A percentile compares a stretch with the other conserved stretches of the same genome.
phyloP scores from a whole-genome alignment of 2,888 invertebrate genomes.

The Phasia obesa region DNA sequence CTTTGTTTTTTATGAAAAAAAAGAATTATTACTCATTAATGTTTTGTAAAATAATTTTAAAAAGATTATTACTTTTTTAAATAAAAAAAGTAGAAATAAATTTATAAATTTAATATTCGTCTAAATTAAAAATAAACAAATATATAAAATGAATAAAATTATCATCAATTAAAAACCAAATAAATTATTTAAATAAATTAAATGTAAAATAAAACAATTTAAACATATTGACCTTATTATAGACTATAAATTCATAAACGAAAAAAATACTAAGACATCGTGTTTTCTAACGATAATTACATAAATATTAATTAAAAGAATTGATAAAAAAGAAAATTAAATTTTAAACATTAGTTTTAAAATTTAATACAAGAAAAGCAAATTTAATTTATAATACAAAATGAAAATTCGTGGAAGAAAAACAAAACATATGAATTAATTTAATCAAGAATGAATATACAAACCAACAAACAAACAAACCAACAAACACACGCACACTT shows the following conservation, averaged over 20 bases:
- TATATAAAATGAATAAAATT: conserved; percentile 7
- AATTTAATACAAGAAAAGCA: conserved; percentile 32
- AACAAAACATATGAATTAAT: conserved; percentile 46
- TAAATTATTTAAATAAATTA: conserved; percentile 35
- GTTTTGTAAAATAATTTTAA: conserved; percentile 53
- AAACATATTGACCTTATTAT: conserved; percentile 67
- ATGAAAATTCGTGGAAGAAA: conserved; percentile 16
- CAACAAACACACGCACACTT: conserved; percentile 69
- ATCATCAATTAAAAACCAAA: conserved; percentile 39
- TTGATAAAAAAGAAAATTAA: conserved; percentile 39
- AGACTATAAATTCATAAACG: conserved; percentile 66
- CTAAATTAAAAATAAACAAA: conserved; percentile 57
- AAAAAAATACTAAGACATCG: conserved; percentile 42
- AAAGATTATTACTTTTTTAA: conserved; percentile 30
- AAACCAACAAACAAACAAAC: too few relatives aligned
- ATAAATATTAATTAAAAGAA: conserved; percentile 28
- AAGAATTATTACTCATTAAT: conserved; percentile 49
- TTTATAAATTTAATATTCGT: conserved; percentile 42
- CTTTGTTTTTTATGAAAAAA: conserved; percentile 41
- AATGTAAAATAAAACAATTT: conserved; percentile 50
- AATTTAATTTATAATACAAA: conserved; percentile 47
- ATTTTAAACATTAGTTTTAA: conserved; percentile 59
- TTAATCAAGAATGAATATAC: conserved; percentile 47
- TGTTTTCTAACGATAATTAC: conserved; percentile 42
- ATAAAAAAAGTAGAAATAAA: conserved; percentile 23